Base-by-base conservation (phyloP, 2,797 vertebrate genomes). In the Gastrophryne carolinensis region DNA sequence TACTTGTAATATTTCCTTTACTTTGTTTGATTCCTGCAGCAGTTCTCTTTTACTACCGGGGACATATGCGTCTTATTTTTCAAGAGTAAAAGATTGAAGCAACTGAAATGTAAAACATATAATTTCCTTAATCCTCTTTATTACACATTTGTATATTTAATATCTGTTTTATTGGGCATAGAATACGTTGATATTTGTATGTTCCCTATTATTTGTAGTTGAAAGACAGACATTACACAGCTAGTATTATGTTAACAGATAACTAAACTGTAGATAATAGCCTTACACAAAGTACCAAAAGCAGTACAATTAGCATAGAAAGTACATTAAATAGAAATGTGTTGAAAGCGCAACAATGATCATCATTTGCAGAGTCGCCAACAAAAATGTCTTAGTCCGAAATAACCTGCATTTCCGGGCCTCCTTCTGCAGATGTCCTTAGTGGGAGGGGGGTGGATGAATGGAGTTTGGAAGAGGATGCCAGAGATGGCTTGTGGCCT, bases 21-120 rank as follows among this genome's bases (percentile, higher is more conserved):
- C 17, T 29, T 56, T 19, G 26, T 41, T 12, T 60, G 34, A 15
- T 50, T 72, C n/a, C 37, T 62, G 30, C 23, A 62, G 39, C 17
- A 62, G 41, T 52, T 61, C 69, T 27, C 13, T 56, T 54, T 68
- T 54, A 6, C 17, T 68, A 54, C 32, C 56, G 50, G 37, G 12
- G 47, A 35, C 47, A 17, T 17, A 67, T 67, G 49, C 37, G 23
- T 9, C 54, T 68, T 56, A 41, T 68, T 37, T 23, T 17, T 10
- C 24, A 54, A 32, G 41, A 54, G 34, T 27, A 39, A 15, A 29
- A 68, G 10, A 68, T 68, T 13, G 37, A 68, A 54, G 50, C 35
- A 19, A 39, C 19, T 17, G 23, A 15, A 56, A 34, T 19, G 23
- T 39, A 68, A 54, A 67, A 37, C 10, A 39, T 56, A n/a, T 26